Base-by-base conservation (phyloP, 2,888 invertebrate species). In the Cenopis cana region DNA sequence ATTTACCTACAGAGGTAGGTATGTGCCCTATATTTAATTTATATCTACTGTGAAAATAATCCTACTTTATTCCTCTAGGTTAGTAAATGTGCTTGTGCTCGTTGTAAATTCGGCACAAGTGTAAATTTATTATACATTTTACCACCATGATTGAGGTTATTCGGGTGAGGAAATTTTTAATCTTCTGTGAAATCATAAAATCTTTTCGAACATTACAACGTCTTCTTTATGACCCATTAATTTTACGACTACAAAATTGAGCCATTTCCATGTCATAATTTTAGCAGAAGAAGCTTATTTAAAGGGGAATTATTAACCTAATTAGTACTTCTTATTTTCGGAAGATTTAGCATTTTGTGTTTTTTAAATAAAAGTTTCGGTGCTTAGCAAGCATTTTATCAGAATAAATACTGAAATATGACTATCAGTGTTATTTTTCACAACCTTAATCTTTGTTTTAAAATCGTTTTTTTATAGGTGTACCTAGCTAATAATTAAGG, bases 171-270 rank as follows among this genome's bases (percentile, higher is more conserved):
- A 85, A 81, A 78, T 80, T 85, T 85, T 78, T 83, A 87, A 84
- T 80, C 81, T 82, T 83, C 81, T 81, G 82, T 81, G 33, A 85
- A 85, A 84, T 82, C 78, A 76, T 81, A 80, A 79, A 77, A 76
- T 79, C 74, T 77, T 14, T 74, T 73, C 73, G 78, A 83, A 83
- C 79, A 81, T 83, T 82, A 75, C 75, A 75, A 24, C 71, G 73
- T 75, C 79, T 79, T 77, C 78, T 89, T 89, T 86, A 90, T 83
- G 84, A 81, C 73, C 82, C 87, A 83, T 91, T 87, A 89, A 90
- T 86, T 80, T 84, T 82, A 85, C 82, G 84, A 81, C 78, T 81
- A 81, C 75, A 76, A 77, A 84, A 83, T 83, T 82, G 76, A 79
- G 80, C 76, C 76, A 79, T 79, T 76, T 69, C 74, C 68, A 76